Conservation (phyloP, 1,140 invertebrate genomes). For the Macrotrachela quadricornifera region DNA sequence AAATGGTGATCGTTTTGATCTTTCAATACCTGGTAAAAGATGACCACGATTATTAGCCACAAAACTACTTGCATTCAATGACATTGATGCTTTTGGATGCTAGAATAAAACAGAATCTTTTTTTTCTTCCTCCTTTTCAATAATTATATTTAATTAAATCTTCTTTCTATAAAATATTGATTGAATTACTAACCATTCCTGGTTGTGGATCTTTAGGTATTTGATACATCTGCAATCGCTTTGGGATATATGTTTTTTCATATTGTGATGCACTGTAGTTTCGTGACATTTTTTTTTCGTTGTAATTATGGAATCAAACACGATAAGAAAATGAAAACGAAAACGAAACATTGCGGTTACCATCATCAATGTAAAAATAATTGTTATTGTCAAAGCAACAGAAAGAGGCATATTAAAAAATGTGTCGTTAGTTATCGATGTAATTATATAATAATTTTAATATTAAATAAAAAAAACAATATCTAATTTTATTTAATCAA, state of each 20-base stretch:
- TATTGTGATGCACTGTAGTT: constrained; percentile 15
- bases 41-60: constrained; percentile 23
- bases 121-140: neutral
- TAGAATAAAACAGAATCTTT: too few relatives aligned
- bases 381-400: too few relatives aligned
- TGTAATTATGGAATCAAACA: neutral
- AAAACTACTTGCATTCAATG: constrained; percentile 17
- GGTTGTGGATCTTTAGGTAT: constrained; percentile 15
- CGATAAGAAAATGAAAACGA: too few relatives aligned
- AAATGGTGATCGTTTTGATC: constrained; percentile 22
- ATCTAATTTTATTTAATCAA: too few relatives aligned
- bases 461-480: too few relatives aligned
- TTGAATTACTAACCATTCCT: constrained; percentile 13
- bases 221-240: constrained; percentile 23
- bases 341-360: too few relatives aligned
- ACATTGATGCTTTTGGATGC: constrained; percentile 11
- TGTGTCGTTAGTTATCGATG: too few relatives aligned
- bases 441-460: too few relatives aligned
- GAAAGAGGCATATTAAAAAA: too few relatives aligned
- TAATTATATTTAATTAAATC: constrained; percentile 8
- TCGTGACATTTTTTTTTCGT: neutral
- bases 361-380: too few relatives aligned
- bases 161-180: constrained; percentile 9
- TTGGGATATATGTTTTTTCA: constrained; percentile 20
- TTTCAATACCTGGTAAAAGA: constrained; percentile 17